A percentile compares a stretch with the other conserved stretches of the same genome.
These are phyloP conservation scores for Argyresthia goedartella DNA, from an alignment of 2,888 invertebrate genomes.

Conservation along the genomic window DNA sequence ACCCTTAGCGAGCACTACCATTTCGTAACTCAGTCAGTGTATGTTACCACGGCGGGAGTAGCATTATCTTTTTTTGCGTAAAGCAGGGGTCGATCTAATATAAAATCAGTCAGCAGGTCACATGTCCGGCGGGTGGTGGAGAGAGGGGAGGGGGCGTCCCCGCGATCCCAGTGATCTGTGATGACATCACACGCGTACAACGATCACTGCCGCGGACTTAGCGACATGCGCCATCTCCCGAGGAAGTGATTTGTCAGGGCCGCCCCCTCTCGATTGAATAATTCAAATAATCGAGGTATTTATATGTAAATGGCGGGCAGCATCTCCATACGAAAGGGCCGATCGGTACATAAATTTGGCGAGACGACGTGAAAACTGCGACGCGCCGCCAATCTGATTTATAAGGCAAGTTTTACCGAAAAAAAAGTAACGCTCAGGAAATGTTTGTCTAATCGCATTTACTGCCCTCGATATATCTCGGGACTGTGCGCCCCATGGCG, in stretches of 20 bases:
- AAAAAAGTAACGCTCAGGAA: conserved; percentile 56
- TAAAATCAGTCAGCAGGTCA: too few species aligned
- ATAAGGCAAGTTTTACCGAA: conserved; percentile 66
- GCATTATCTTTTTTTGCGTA: too few species aligned
- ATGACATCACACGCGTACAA: not conserved
- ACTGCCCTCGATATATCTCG: conserved; percentile 44
- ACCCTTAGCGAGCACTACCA: too few species aligned
- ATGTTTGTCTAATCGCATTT: conserved; percentile 70
- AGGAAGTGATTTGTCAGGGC: conserved; percentile 71
- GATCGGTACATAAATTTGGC: conserved; percentile 71
- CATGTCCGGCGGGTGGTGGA: too few species aligned
- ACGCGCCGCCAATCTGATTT: conserved; percentile 68
- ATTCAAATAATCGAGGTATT: conserved; percentile 72
- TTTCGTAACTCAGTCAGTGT: too few species aligned
- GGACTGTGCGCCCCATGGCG: conserved; percentile 48
- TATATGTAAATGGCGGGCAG: conserved; percentile 69
- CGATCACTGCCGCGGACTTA: conserved; percentile 25
- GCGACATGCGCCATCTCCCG: conserved; percentile 60
- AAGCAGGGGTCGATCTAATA: too few species aligned
- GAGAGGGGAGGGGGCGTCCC: too few species aligned
- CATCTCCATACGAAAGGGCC: conserved; percentile 72
- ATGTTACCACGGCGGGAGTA: too few species aligned
- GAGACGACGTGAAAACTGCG: conserved; percentile 68
- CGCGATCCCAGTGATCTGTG: too few species aligned
- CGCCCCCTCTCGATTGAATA: conserved; percentile 72